Evolutionary conservation across 2,888 invertebrate species (phyloP).

Genomic region (Xanthorhoe designata): DNA sequence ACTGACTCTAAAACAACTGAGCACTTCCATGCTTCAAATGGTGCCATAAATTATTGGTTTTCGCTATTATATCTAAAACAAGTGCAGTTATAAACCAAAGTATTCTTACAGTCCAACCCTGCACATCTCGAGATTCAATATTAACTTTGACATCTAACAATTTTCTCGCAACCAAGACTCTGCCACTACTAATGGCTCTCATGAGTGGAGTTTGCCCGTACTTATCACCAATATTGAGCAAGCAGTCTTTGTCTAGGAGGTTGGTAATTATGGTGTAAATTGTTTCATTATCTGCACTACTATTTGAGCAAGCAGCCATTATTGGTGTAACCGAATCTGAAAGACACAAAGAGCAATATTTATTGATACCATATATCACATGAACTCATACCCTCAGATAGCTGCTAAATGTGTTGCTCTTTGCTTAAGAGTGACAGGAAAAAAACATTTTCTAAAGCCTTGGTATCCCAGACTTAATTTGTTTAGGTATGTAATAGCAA

Average conservation of each 20-base stretch:
- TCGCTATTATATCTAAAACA: too few species aligned
- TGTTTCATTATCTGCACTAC: constrained; percentile 72
- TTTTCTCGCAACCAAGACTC: constrained; percentile 79
- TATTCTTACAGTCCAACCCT: constrained; percentile 86
- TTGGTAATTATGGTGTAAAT: constrained; percentile 76
- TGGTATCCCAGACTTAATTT: too few species aligned
- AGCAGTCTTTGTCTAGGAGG: constrained; percentile 81
- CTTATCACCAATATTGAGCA: constrained; percentile 84
- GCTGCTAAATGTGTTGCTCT: too few species aligned
- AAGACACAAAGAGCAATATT: constrained; percentile 40
- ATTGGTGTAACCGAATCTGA: constrained; percentile 87
- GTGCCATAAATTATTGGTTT: too few species aligned
- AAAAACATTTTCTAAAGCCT: too few species aligned
- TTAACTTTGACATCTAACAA: constrained; percentile 82
- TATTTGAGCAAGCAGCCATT: constrained; percentile 87
- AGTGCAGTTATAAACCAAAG: too few species aligned
- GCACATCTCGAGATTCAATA: constrained; percentile 85
- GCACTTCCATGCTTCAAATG: too few species aligned
- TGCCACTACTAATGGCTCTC: constrained; percentile 86
- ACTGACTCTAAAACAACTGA: too few species aligned
- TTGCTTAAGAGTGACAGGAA: too few species aligned
- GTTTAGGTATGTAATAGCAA: too few species aligned
- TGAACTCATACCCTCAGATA: background rate
- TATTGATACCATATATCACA: background rate
- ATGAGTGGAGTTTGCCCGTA: constrained; percentile 87